These are phyloP conservation scores for Altica lythri DNA, from an alignment of 2,888 invertebrate genomes.

Conservation along the genomic window DNA sequence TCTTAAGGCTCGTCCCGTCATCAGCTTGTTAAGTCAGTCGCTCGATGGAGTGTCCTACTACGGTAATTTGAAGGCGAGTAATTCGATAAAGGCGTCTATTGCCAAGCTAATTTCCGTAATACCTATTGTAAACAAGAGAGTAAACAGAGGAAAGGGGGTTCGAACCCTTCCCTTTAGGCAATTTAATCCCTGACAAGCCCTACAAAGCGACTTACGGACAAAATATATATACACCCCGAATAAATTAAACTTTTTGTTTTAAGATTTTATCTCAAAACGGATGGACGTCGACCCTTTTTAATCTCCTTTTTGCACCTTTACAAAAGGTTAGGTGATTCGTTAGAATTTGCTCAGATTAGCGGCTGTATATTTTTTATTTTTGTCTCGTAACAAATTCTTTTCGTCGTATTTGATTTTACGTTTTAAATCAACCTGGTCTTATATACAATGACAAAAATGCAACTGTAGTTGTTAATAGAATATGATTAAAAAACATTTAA, in stretches of 20 bases:
- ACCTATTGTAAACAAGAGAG: constrained; percentile 42
- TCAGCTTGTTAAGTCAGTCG: constrained; percentile 21
- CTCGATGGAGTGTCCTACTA: constrained; percentile 27
- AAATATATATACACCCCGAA: constrained; percentile 45
- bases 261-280: constrained; percentile 44
- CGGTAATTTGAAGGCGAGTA: constrained; percentile 33
- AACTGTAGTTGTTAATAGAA: too few relatives aligned
- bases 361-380: neutral
- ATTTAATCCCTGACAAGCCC: constrained; percentile 44
- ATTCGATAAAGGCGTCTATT: constrained; percentile 38
- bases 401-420: too few relatives aligned
- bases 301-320: constrained; percentile 42
- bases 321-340: constrained; percentile 37
- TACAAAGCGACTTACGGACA: constrained; percentile 40
- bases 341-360: constrained; percentile 36
- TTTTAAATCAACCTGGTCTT: too few relatives aligned
- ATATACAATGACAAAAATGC: too few relatives aligned
- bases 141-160: constrained; percentile 42
- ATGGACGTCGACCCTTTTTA: constrained; percentile 43
- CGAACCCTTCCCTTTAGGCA: constrained; percentile 43
- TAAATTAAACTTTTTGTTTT: constrained; percentile 50
- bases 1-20: constrained; percentile 12
- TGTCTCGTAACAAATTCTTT: too few relatives aligned
- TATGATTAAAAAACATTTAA: too few relatives aligned
- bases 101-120: constrained; percentile 44